Evolutionary conservation across 2,888 invertebrate genomes (phyloP), one percentile per base, ranked within the genome.

Genomic region (Epinotia demarniana): DNA sequence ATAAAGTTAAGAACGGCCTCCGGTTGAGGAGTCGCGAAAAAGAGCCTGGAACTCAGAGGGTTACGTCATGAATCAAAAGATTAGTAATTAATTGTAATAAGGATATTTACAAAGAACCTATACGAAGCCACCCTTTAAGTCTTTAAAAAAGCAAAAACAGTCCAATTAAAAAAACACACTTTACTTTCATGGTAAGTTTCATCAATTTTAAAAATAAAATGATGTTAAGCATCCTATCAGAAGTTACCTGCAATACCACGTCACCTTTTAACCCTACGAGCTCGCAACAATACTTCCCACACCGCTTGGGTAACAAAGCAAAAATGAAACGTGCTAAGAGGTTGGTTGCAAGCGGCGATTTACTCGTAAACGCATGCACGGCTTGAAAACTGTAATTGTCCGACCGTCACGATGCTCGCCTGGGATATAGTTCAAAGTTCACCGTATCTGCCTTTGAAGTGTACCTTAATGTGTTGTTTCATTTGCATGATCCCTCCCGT

Each of bases 361-460:
- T 86, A 86, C 81, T 82, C 77, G 39, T 33, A 77, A 80, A 80
- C 82, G 85, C 85, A 84, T 86, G 85, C 83, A 77, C 80, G 79
- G 81, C 81, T 89, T 81, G 84, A 85, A 86, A 86, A 87, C 86
- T 85, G 86, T 88, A 88, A 90, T 90, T 89, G 89, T 88, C 81
- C 78, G 82, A 79, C 78, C 84, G 85, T 90, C 90, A 90, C 90
- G 90, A 79, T 76, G 79, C 84, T 80, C 76, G 80, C 86, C 85
- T 87, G 86, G 87, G 85, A 88, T 85, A 86, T 85, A 88, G 90
- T 87, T 89, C 89, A 90, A 86, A 90, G 90, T 87, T 86, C 86
- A 83, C 78, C 81, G 83, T 86, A 89, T 89, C 86, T 80, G 83
- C 78, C 80, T 78, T 67, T 18, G 81, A 80, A 83, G 81, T 76